Evolutionary conservation across 64 coral and sea anemone species (phyloP).

Genomic region (Acropora tenuis): DNA sequence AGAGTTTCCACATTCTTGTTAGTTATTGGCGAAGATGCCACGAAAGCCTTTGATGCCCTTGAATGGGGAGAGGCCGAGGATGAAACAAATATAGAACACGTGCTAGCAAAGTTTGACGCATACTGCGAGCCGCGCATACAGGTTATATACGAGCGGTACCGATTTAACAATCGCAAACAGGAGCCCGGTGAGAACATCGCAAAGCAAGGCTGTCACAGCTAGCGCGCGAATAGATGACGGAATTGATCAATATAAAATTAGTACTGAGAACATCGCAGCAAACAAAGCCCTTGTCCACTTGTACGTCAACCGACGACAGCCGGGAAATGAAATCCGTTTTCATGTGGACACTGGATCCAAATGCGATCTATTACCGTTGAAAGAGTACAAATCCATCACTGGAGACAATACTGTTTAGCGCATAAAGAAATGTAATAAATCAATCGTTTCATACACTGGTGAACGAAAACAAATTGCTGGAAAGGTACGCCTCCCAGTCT

Average conservation of each 20-base stretch:
- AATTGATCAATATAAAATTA: too few relatives aligned
- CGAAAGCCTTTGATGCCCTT: background rate
- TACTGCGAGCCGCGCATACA: constrained; percentile 1
- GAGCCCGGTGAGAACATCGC: too few relatives aligned
- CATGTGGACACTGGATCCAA: constrained; percentile 5
- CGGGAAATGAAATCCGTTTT: too few relatives aligned
- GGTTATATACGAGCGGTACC: background rate
- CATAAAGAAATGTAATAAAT: background rate
- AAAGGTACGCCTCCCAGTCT: background rate
- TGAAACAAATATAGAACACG: background rate
- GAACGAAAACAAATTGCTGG: background rate
- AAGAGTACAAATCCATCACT: too few relatives aligned
- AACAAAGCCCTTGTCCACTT: too few relatives aligned
- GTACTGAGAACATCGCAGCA: too few relatives aligned
- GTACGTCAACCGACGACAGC: too few relatives aligned
- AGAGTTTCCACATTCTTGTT: background rate
- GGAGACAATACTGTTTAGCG: too few relatives aligned
- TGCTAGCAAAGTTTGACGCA: background rate
- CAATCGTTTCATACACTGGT: background rate
- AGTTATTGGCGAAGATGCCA: background rate
- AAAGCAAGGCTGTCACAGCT: too few relatives aligned
- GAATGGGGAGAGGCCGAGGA: background rate
- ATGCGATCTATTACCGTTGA: background rate
- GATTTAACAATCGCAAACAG: too few relatives aligned
- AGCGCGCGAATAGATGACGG: too few relatives aligned